Base-by-base conservation (phyloP, 2,113 vertebrate genomes). In the Sardina pilchardus region DNA sequence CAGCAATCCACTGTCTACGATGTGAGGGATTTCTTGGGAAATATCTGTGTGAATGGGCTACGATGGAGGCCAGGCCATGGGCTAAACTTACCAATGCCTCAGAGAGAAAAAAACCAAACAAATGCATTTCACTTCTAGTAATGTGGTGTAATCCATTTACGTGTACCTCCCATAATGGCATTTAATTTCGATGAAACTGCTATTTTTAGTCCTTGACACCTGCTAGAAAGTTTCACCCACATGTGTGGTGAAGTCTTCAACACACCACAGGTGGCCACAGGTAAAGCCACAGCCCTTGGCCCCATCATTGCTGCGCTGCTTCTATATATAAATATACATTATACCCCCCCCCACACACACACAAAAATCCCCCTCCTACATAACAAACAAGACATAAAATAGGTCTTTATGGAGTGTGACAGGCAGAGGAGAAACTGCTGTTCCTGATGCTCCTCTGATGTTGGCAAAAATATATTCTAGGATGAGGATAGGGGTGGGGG, bases 401-500 rank as follows among this genome's bases (percentile, higher is more conserved):
- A 86, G 42, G 44, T 83, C 86, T 86, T 86, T 88, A 88, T 90
- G 81, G 19, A 87, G 56, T 48, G 39, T 0, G 30, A 87, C 56
- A 84, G 30, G 85, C 56, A 84, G 84, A 85, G 84, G 86, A 43
- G 75, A 85, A 87, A 50, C n/a, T 17, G 81, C 81, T 81, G 71
- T 47, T n/a, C n/a, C n/a, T n/a, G n/a, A n/a, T 17, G 50, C 26
- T 9, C 24, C 88, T 89, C 82, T 87, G 84, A 88, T 90, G 87
- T 88, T 85, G 86, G 87, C 81, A 87, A 67, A 90, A 87, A 85
- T 67, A 87, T 87, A 48, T 85, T 87, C 2, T 71, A 6, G 10
- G 67, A 30, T 30, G 10, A 30, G 26, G 63, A 34, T 1, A 10
- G 34, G 78, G 67, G 30, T 42, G n/a, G 82, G 9, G 67, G 3